Evolutionary conservation across 2,888 invertebrate genomes (phyloP).

Genomic region (Carpatolechia fugitivella): DNA sequence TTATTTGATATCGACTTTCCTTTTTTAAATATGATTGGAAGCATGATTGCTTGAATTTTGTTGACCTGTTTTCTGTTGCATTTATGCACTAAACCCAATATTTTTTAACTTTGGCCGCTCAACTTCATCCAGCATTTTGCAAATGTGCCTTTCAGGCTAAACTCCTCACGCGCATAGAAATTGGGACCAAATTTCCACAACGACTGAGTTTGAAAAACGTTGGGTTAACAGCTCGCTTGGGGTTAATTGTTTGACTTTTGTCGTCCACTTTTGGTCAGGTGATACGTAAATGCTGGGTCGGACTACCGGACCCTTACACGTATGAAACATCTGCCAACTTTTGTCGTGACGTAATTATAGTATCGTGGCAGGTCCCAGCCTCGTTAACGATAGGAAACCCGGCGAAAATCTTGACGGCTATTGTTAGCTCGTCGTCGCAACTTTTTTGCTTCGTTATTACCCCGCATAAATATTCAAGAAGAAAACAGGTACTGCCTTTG

Average conservation of each 20-base stretch:
- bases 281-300: slow-evolving; percentile 47
- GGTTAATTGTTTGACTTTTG: slow-evolving; percentile 66
- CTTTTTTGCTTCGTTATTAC: slow-evolving; percentile 49
- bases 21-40: too few relatives aligned
- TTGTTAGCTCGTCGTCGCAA: slow-evolving; percentile 43
- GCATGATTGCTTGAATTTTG: too few relatives aligned
- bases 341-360: slow-evolving; percentile 40
- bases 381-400: slow-evolving; percentile 35
- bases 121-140: slow-evolving; percentile 33
- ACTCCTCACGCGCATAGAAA: slow-evolving; percentile 35
- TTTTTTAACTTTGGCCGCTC: slow-evolving; percentile 13
- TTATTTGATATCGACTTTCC: too few relatives aligned
- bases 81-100: neutral
- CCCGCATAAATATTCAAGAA: slow-evolving; percentile 58
- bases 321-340: slow-evolving; percentile 33
- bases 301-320: slow-evolving; percentile 29
- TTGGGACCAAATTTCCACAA: slow-evolving; percentile 35
- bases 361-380: slow-evolving; percentile 32
- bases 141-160: slow-evolving; percentile 25
- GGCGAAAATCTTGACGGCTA: slow-evolving; percentile 38
- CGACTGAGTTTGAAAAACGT: slow-evolving; percentile 46
- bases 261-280: slow-evolving; percentile 53
- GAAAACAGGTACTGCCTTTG: slow-evolving; percentile 49
- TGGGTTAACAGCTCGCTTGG: slow-evolving; percentile 41
- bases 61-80: neutral